Evolutionary conservation across 2,797 vertebrate genomes (phyloP), one percentile per base, ranked within the genome.

Genomic region (Enteromius radiatus): DNA sequence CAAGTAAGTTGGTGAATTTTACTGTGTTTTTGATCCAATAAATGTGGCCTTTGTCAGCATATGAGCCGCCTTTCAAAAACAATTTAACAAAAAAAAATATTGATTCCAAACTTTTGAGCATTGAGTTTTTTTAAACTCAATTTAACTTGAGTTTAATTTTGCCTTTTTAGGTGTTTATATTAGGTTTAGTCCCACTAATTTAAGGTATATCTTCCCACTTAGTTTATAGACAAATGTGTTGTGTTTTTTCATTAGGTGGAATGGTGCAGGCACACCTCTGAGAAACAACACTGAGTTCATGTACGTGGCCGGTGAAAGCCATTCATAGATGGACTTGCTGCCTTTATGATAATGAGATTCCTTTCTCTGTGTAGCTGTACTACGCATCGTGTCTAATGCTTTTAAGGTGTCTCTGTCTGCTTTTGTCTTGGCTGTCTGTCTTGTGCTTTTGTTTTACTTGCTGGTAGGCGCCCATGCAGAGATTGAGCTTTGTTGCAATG

Each of bases 181-280:
- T 38, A 38, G 38, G 38, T 9, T 38, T 38, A 38, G 38, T 38
- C 38, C 38, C 38, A 38, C 38, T 1, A 38, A 1, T 33, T 36
- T 6, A 36, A 7, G 23, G 19, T 19, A 26, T 11, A 8, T 70
- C 81, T 31, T 31, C 9, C 6, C 85, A 63, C 84, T 52, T 84
- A 87, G 84, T 26, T 14, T 82, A 69, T 87, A 89, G 88, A 87
- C 85, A 76, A 89, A 90, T 90, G 87, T 81, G 89, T 89, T 95
- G 85, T 94, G 80, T 96, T 96, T 95, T 93, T 94, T 95, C 90
- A 93, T 88, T 96, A 98, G 98, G 96, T 98, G 97, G 97, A 97
- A 96, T 94, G 95, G 86, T 94, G 95, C 95, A 94, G 96, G 95
- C 94, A 98, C 97, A 82, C 97, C 97, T 84, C 86, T 96, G 92